phyloP scores from a whole-genome alignment of 2,797 vertebrate species.

The Aplochiton taeniatus region DNA sequence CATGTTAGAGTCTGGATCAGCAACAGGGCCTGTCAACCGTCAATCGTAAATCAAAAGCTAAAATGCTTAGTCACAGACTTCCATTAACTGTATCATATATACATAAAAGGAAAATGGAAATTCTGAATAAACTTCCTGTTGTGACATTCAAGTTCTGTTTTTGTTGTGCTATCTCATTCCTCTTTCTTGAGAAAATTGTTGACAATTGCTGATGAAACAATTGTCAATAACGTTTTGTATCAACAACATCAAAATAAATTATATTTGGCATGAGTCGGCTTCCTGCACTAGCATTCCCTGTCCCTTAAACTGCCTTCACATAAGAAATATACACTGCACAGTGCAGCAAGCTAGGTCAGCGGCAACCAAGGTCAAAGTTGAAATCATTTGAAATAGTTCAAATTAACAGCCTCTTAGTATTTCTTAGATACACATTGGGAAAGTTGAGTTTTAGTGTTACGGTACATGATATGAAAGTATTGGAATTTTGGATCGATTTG shows the following conservation, averaged over 20 bases:
- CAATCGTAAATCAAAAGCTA: conserved; percentile 11
- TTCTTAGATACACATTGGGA: too few relatives aligned
- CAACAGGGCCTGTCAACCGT: not conserved
- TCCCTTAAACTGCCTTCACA: not conserved
- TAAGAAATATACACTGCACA: too few relatives aligned
- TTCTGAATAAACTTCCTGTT: conserved; percentile 45
- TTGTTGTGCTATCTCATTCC: conserved; percentile 26
- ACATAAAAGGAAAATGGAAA: conserved; percentile 34
- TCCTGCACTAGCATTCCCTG: not conserved
- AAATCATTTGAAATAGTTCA: too few relatives aligned
- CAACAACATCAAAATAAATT: conserved; percentile 38
- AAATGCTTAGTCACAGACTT: conserved; percentile 15
- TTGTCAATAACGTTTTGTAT: conserved; percentile 42
- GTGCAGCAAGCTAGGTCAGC: too few relatives aligned
- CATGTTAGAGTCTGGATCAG: too few relatives aligned
- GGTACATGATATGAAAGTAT: too few relatives aligned
- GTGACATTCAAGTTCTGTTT: conserved; percentile 38
- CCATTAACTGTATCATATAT: conserved; percentile 23
- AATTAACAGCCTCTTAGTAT: too few relatives aligned
- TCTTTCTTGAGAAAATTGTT: conserved; percentile 52
- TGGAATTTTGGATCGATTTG: too few relatives aligned
- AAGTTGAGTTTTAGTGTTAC: too few relatives aligned
- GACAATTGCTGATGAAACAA: conserved; percentile 34
- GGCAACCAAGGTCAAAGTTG: too few relatives aligned
- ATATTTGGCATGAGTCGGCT: conserved; percentile 37